phyloP scores from a whole-genome alignment of 2,113 vertebrate genomes.

The Prionailurus bengalensis region DNA sequence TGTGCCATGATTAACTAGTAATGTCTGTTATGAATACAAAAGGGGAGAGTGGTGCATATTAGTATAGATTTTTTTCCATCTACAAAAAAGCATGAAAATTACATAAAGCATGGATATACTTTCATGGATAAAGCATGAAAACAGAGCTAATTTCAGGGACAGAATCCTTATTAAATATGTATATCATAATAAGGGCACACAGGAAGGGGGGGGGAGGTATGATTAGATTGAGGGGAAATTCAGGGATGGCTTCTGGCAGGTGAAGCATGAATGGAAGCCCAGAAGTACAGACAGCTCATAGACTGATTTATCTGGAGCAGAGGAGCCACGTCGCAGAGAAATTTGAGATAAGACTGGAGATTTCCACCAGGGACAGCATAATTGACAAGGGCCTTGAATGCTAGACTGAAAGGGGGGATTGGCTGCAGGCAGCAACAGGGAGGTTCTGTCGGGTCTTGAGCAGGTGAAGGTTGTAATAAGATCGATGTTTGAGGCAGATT shows the following conservation, averaged over 20 bases:
- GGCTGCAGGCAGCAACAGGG: background rate
- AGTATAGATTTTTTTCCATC: background rate
- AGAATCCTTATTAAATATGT: background rate
- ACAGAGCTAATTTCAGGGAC: background rate
- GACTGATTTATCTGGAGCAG: slow-evolving; percentile 44
- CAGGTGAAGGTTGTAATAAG: slow-evolving; percentile 69
- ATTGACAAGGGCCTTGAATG: background rate
- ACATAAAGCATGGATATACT: background rate
- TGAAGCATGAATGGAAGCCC: background rate
- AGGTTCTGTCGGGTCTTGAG: slow-evolving; percentile 29
- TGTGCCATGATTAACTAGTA: background rate
- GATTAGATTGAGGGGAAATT: background rate
- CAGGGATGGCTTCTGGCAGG: background rate
- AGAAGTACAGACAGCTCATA: background rate
- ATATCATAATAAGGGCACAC: background rate
- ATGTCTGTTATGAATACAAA: background rate
- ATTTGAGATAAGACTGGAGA: slow-evolving; percentile 9
- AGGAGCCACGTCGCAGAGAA: background rate
- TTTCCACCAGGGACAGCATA: background rate
- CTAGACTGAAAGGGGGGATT: background rate
- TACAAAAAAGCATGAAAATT: background rate
- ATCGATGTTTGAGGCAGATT: slow-evolving; percentile 73
- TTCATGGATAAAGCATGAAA: background rate
- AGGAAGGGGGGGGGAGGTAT: background rate
- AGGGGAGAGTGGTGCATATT: background rate